Base-by-base conservation (phyloP, 2,797 vertebrate genomes). In the Neostethus bicornis region DNA sequence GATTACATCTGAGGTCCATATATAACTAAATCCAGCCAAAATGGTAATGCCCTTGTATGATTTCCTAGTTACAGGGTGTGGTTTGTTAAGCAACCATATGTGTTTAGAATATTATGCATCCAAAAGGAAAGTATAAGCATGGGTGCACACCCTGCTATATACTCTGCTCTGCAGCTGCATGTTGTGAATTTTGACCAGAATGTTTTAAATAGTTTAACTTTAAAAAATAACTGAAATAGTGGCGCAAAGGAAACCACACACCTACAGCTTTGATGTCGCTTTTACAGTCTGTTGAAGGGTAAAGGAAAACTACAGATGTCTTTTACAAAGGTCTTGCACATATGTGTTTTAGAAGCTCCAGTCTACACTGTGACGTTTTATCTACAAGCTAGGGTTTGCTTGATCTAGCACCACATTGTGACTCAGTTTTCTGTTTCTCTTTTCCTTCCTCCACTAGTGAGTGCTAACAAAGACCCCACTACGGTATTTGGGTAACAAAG, bases 1-100 rank as follows among this genome's bases (percentile, higher is more conserved):
- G 89, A 91, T 87, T 93, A 86, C 85, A 83, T 70, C 82, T 79
- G 86, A 79, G 73, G 86, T 86, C 87, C 85, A 85, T 79, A 87
- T 76, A 84, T 85, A 91, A 90, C 81, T 85, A 84, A 92, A 91
- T 84, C 78, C 91, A 92, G 90, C 91, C 69, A 69, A 90, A 92
- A 91, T 89, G 77, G 69, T 78, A 76, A 53, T 84, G 53, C 89
- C 89, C 61, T 86, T 89, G 83, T 80, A 89, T 89, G 88, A 86
- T 81, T 86, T 79, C 73, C 71, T 59, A 63, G 64, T 75, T 47
- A 68, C 59, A 71, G 81, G 84, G 71, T 79, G 87, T 61, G 69
- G 81, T 73, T 68, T 55, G 68, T 85, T 78, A 75, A 80, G 83
- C 66, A 71, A 65, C 85, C 84, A 57, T 84, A 77, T 90, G 85